phyloP scores from a whole-genome alignment of 1,140 invertebrate species.

The Pantala flavescens region DNA sequence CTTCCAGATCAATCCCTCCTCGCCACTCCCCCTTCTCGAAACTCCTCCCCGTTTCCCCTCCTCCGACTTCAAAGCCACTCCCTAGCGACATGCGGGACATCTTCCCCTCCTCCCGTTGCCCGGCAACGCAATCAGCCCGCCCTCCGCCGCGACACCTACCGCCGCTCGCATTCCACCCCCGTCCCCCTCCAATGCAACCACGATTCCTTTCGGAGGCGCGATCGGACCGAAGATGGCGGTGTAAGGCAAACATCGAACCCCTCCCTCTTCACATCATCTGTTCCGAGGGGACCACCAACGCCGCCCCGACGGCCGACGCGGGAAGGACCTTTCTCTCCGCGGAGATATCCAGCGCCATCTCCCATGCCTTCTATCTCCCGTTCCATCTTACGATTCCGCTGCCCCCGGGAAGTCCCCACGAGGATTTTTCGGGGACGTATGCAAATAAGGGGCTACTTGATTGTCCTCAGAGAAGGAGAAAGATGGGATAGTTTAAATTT shows the following conservation, averaged over 20 bases:
- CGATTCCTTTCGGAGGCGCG: background rate
- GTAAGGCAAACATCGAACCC: background rate
- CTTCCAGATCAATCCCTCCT: background rate
- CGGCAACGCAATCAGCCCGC: background rate
- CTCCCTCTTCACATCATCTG: background rate
- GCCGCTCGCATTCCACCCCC: background rate
- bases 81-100: background rate
- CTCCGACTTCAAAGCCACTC: background rate
- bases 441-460: too few relatives aligned
- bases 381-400: background rate
- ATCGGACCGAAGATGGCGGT: conserved; percentile 2
- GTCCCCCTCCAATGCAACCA: background rate
- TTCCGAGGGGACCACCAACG: background rate
- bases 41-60: conserved; percentile 5
- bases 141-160: background rate
- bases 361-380: background rate
- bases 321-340: too few relatives aligned
- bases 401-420: background rate
- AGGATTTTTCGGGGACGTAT: too few relatives aligned
- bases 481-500: too few relatives aligned
- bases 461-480: too few relatives aligned
- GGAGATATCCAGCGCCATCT: background rate
- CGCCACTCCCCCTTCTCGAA: background rate
- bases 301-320: background rate
- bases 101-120: background rate